Evolutionary conservation across 1,140 invertebrate genomes (phyloP).

Genomic region (Micrasema longulum): DNA sequence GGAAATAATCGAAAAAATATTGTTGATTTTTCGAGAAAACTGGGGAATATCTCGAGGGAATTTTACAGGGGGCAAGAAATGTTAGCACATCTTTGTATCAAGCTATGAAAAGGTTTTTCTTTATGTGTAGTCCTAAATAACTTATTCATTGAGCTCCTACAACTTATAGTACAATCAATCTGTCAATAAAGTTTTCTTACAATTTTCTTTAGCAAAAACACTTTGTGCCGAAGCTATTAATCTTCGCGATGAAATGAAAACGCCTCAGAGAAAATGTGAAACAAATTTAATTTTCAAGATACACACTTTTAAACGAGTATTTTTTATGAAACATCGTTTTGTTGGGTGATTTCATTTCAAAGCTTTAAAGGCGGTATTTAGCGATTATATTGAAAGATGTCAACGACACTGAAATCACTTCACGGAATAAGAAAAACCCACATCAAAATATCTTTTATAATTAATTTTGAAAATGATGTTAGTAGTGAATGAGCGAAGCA

Average conservation of each 20-base stretch:
- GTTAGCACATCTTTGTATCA: constrained; percentile 37
- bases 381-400: too few species aligned
- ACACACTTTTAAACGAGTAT: constrained; percentile 11
- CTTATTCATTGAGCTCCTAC: constrained; percentile 43
- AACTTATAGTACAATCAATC: constrained; percentile 37
- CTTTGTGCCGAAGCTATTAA: constrained; percentile 32
- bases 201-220: constrained; percentile 21
- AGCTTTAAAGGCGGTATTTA: too few species aligned
- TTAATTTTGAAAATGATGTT: too few species aligned
- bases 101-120: constrained; percentile 23
- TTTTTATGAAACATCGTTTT: too few species aligned
- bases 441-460: too few species aligned
- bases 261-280: constrained; percentile 7
- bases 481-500: too few species aligned
- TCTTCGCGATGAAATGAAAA: constrained; percentile 28
- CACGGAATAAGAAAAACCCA: too few species aligned
- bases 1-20: constrained; percentile 52
- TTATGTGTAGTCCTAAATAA: constrained; percentile 36
- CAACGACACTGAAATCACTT: too few species aligned
- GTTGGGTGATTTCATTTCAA: too few species aligned
- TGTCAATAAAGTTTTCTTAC: constrained; percentile 35
- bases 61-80: constrained; percentile 42
- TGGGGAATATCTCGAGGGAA: constrained; percentile 44
- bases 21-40: constrained; percentile 46
- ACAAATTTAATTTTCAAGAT: background rate